These are phyloP conservation scores for Willowsia nigromaculata DNA, from an alignment of 2,888 invertebrate genomes.

Conservation along the genomic window DNA sequence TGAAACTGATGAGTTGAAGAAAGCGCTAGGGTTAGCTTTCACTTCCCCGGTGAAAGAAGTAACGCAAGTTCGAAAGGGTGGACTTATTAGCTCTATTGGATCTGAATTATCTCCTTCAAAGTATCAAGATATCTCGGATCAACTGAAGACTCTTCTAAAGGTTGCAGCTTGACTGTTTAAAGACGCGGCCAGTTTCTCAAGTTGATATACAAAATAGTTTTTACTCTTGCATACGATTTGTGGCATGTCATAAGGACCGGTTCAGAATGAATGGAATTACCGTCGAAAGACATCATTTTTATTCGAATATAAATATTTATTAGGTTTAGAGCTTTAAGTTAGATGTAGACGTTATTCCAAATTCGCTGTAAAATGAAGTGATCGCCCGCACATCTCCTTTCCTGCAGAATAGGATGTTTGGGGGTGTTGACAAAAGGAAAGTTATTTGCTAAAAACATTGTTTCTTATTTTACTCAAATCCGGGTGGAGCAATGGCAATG, in stretches of 20 bases:
- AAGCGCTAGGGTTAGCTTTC: constrained; percentile 59
- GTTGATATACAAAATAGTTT: constrained; percentile 42
- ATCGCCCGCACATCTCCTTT: constrained; percentile 26
- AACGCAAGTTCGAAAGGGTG: not conserved
- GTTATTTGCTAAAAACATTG: constrained; percentile 40
- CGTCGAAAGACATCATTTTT: constrained; percentile 62
- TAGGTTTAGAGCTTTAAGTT: constrained; percentile 69
- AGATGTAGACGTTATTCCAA: constrained; percentile 36
- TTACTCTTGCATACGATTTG: constrained; percentile 52
- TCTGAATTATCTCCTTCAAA: constrained; percentile 62
- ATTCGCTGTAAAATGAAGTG: constrained; percentile 34
- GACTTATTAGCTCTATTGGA: constrained; percentile 49
- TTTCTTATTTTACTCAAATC: constrained; percentile 38
- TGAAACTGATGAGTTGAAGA: constrained; percentile 67
- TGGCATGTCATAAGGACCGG: constrained; percentile 66
- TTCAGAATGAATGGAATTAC: constrained; percentile 63
- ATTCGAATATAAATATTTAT: constrained; percentile 65
- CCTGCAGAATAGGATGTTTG: not conserved
- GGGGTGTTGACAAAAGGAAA: constrained; percentile 10
- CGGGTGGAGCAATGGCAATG: constrained; percentile 58
- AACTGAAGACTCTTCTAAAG: constrained; percentile 68
- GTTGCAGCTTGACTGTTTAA: constrained; percentile 62
- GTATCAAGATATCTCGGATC: constrained; percentile 70
- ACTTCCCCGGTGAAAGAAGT: constrained; percentile 37
- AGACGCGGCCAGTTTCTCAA: constrained; percentile 53